Evolutionary conservation across 2,113 vertebrate species (phyloP).

Genomic region (Cochlearius cochlearius): DNA sequence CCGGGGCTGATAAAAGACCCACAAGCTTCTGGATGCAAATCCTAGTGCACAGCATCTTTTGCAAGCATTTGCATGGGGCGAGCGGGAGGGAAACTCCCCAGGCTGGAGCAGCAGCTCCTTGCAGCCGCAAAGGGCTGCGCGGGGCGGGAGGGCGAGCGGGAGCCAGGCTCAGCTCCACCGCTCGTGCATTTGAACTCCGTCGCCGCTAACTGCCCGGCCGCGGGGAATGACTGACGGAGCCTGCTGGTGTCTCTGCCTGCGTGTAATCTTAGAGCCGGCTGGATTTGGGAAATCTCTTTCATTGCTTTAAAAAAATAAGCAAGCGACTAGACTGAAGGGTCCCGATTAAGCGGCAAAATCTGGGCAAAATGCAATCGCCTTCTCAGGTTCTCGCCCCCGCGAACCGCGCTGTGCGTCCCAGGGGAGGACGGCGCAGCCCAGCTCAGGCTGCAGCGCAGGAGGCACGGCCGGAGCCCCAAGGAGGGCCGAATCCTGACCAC

Average conservation of each 20-base stretch:
- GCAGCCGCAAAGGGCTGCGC: background rate
- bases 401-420: fast-evolving
- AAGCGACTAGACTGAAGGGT: slow-evolving; percentile 33
- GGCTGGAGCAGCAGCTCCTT: background rate
- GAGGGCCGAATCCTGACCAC: fast-evolving
- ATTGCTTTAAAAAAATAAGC: slow-evolving; percentile 57
- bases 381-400: background rate
- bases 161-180: background rate
- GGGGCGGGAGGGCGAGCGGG: background rate
- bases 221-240: slow-evolving; percentile 56
- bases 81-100: fast-evolving
- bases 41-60: background rate
- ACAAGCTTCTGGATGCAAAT: fast-evolving
- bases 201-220: background rate
- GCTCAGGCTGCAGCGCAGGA: background rate
- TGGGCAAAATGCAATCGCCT: slow-evolving; percentile 1
- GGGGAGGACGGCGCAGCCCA: fast-evolving
- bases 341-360: background rate
- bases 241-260: slow-evolving; percentile 53
- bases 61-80: background rate
- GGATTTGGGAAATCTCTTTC: slow-evolving; percentile 67
- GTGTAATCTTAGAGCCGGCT: slow-evolving; percentile 46
- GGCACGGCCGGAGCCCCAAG: background rate
- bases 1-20: background rate
- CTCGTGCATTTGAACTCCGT: background rate